Base-by-base conservation (phyloP, 2,888 invertebrate species). In the Drosophila helvetica region DNA sequence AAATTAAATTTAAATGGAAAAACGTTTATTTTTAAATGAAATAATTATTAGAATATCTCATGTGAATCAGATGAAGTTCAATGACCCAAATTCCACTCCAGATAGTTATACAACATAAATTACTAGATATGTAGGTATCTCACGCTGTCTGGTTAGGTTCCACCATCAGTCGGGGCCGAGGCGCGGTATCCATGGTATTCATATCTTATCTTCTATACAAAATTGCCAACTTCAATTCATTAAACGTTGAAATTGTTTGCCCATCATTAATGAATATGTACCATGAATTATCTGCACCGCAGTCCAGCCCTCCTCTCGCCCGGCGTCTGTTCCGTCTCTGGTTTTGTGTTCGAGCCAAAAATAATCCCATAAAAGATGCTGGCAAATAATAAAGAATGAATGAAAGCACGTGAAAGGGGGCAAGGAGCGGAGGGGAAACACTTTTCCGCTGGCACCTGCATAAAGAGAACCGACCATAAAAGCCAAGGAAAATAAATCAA, bases 401-500 rank as follows among this genome's bases (percentile, higher is more conserved):
- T 43, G 43, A 59, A 43, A 43, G 43, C 59, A 25, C 46, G 9
- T 25, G 46, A 30, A 30, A 30, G 30, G 12, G 30, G 30, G 27
- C 2, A 8, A 2, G 6, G 38, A 1, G 33, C 1, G 15, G 38
- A 15, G 25, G 12, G 38, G 25, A 65, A 52, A 38, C 38, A 52
- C 64, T 65, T 53, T 65, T 52, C n/a, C 38, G n/a, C 33, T 52
- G 25, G 52, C 66, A 64, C 66, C 64, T 64, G 64, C 15, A 42
- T 42, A 25, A 22, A 22, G 53, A 12, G 15, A 27, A n/a, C 18
- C 51, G 46, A 19, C 53, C 55, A 47, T 65, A 47, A 65, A 65
- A 67, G 47, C 46, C 67, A 33, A 67, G 19, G 7, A 22, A 67
- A 65, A 65, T 67, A 54, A 54, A 65, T 65, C 65, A 65, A 65